Conservation (phyloP, 2,888 invertebrate genomes). For the Catotricha subobsoleta region DNA sequence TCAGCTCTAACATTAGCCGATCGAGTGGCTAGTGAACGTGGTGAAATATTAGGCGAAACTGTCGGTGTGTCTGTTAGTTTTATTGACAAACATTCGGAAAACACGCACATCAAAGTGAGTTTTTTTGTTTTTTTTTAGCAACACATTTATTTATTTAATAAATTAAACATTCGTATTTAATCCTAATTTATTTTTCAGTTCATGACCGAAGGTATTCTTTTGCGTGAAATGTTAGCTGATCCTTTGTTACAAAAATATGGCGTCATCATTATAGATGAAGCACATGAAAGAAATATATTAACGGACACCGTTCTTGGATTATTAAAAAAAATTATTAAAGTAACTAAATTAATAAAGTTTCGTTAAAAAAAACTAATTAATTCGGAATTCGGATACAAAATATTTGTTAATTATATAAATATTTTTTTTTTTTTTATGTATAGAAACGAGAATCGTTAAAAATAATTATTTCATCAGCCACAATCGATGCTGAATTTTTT, state of each 20-base stretch:
- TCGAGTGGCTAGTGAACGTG: slow-evolving; percentile 77
- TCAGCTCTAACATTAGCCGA: slow-evolving; percentile 76
- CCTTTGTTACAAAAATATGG: slow-evolving; percentile 79
- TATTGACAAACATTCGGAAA: slow-evolving; percentile 40
- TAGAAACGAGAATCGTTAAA: slow-evolving; percentile 65
- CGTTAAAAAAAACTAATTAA: no score
- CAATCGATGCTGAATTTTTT: slow-evolving; percentile 79
- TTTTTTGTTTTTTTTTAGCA: slow-evolving; percentile 6
- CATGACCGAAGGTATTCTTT: slow-evolving; percentile 88
- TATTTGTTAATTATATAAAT: slow-evolving; percentile 1
- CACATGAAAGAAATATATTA: slow-evolving; percentile 82
- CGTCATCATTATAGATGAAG: slow-evolving; percentile 82
- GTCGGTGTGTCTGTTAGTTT: slow-evolving; percentile 82
- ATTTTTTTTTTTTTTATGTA: slow-evolving; percentile 22
- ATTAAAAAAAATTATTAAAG: slow-evolving; percentile 74
- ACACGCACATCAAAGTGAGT: slow-evolving; percentile 55
- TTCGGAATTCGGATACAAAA: no score
- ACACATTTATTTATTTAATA: neutral
- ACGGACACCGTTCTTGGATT: slow-evolving; percentile 90
- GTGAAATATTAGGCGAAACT: slow-evolving; percentile 49
- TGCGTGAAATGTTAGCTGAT: slow-evolving; percentile 89
- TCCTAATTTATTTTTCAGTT: slow-evolving; percentile 38
- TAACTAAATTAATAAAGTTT: slow-evolving; percentile 20
- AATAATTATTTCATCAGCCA: slow-evolving; percentile 85
- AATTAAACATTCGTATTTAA: no score